Percentiles rank a stretch among this genome's conserved stretches.
Evolutionary conservation across 2,113 vertebrate species (phyloP).

Genomic region (Limanda limanda): DNA sequence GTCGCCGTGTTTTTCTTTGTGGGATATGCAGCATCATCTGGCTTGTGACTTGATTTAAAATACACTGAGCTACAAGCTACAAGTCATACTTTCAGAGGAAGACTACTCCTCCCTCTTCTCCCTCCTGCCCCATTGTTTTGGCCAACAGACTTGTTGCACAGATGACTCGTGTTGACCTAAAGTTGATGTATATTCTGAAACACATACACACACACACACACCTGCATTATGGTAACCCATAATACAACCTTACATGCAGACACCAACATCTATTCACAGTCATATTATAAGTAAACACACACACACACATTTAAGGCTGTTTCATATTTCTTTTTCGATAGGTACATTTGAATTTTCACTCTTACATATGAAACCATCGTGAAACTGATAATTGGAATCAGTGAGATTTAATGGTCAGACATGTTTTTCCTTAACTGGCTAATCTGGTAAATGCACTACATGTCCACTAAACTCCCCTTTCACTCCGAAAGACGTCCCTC

Average conservation of each 20-base stretch:
- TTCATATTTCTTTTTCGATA: background rate
- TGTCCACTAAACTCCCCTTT: constrained; percentile 52
- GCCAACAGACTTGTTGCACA: constrained; percentile 54
- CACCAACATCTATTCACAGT: constrained; percentile 14
- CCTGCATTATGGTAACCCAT: constrained; percentile 38
- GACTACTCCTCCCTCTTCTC: constrained; percentile 42
- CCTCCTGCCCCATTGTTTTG: constrained; percentile 31
- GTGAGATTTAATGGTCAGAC: constrained; percentile 7
- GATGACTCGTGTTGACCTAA: constrained; percentile 69
- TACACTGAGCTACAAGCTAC: constrained; percentile 24
- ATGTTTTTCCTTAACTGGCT: constrained; percentile 38
- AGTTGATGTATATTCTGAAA: constrained; percentile 3
- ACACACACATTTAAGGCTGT: constrained; percentile 10
- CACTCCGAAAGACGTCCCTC: constrained; percentile 42
- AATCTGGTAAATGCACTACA: constrained; percentile 38
- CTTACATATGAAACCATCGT: background rate
- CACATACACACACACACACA: constrained; percentile 4
- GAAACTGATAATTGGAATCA: background rate
- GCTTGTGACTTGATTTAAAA: constrained; percentile 3
- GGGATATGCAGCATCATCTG: constrained; percentile 42
- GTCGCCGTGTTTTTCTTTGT: constrained; percentile 45
- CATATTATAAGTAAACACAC: background rate
- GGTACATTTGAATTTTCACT: background rate
- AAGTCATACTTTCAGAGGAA: constrained; percentile 9
- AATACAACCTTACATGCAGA: constrained; percentile 27